Evolutionary conservation across 2,113 vertebrate species (phyloP).

Genomic region (Sclerurus mexicanus): DNA sequence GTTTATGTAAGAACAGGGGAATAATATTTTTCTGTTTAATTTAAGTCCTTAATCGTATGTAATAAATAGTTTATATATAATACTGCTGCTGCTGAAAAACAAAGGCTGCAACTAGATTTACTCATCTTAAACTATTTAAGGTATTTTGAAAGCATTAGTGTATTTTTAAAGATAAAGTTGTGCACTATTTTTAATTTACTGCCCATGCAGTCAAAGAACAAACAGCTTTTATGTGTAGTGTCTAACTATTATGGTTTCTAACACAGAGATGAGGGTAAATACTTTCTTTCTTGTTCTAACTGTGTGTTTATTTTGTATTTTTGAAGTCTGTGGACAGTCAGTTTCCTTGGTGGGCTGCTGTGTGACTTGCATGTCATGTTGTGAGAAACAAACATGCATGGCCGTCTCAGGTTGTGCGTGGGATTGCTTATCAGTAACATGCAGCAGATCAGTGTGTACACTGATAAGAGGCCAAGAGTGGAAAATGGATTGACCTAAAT

Average conservation of each 20-base stretch:
- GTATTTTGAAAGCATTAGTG: not conserved
- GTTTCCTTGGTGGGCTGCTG: not conserved
- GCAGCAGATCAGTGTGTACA: not conserved
- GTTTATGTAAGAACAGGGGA: not conserved
- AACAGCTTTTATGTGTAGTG: not conserved
- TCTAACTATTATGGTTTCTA: not conserved
- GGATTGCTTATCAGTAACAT: conserved; percentile 14
- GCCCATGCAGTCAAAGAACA: not conserved
- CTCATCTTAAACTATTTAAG: not conserved
- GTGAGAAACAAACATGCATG: not conserved
- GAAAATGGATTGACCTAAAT: not conserved
- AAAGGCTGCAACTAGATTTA: not conserved
- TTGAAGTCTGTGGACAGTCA: not conserved
- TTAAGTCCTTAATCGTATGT: not conserved
- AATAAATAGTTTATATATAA: not conserved
- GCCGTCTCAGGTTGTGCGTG: not conserved
- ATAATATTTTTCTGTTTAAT: not conserved
- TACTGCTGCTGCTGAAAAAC: not conserved
- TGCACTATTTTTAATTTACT: not conserved
- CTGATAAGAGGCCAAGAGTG: not conserved
- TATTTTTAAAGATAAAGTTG: not conserved
- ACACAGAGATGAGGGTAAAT: not conserved
- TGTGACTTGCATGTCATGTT: not conserved
- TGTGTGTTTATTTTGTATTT: not conserved
- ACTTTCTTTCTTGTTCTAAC: not conserved